These are phyloP conservation scores for Rattus rattus DNA, from an alignment of 2,113 vertebrate genomes.

Conservation along the genomic window DNA sequence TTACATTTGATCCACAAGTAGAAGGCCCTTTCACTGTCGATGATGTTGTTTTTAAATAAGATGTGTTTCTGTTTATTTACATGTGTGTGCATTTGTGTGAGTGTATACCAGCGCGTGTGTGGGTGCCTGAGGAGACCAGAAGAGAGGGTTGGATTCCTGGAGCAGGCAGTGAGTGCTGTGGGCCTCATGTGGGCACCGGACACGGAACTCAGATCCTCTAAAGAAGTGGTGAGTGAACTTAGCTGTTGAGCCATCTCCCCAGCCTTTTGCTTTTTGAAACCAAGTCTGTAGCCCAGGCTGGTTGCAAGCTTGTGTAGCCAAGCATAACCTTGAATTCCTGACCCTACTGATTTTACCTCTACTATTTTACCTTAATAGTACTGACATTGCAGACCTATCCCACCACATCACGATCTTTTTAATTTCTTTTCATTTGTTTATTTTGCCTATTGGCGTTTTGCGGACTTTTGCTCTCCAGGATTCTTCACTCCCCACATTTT, in stretches of 20 bases:
- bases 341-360: background rate
- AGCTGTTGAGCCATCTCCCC: background rate
- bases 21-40: background rate
- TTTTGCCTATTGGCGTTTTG: background rate
- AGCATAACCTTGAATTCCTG: background rate
- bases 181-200: background rate
- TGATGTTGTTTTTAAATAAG: background rate
- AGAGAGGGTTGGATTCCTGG: background rate
- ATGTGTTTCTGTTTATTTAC: background rate
- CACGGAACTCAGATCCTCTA: background rate
- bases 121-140: background rate
- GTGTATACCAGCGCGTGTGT: too few relatives aligned
- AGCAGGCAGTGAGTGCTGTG: background rate
- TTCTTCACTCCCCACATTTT: background rate
- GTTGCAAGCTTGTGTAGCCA: background rate
- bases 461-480: background rate
- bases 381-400: background rate
- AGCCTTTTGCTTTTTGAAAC: background rate
- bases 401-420: background rate
- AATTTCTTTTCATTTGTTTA: background rate
- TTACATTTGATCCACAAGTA: background rate
- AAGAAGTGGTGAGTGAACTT: background rate
- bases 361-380: too few relatives aligned
- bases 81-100: background rate
- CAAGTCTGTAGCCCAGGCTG: background rate